Base-by-base conservation (phyloP, 1,140 invertebrate species). In the Solenopsis fugax region DNA sequence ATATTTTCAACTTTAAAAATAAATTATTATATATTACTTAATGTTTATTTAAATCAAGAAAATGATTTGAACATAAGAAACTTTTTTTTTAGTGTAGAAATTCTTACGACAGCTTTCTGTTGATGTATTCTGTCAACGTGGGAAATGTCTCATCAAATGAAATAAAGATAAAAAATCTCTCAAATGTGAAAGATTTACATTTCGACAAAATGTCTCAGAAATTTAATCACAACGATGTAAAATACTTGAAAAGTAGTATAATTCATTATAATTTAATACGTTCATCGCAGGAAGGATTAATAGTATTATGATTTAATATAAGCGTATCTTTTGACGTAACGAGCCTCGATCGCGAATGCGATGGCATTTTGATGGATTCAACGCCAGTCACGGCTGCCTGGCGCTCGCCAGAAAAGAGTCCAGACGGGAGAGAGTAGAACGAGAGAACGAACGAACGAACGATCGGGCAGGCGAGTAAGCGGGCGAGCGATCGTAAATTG, bases 401-500 rank as follows among this genome's bases (percentile, higher is more conserved):
- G n/a, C n/a, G 77, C 48, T 24, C 37, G 48, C 48, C 1, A 52
- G 60, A 65, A 87, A 58, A 84, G 24, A 78, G 37, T 18, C 7
- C 6, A 29, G n/a, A 34, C 21, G 7, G 41, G 7, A 2, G 2
- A 37, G 12, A 71, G 56, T 48, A 71, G n/a, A 56, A 48, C 62
- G 48, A 41, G 45, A 34, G 37, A 60, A 69, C 60, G 62, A 85
- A 50, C 16, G 67, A 72, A 6, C 9, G 10, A 56, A 56, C n/a
- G 54, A 21, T 2, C 52, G 50, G 73, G 87, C 72, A 76, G 86
- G 29, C 62, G 86, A 85, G 85, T 10, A 82, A 77, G 89, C 48
- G 87, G 75, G 84, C 85, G 92, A 90, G 87, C 91, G 90, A 88
- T 93, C 93, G 94, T 95, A 95, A 95, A 95, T 95, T 95, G 94